These are phyloP conservation scores for Drosophila nr. medialis DNA, from an alignment of 2,888 invertebrate genomes.

Conservation along the genomic window DNA sequence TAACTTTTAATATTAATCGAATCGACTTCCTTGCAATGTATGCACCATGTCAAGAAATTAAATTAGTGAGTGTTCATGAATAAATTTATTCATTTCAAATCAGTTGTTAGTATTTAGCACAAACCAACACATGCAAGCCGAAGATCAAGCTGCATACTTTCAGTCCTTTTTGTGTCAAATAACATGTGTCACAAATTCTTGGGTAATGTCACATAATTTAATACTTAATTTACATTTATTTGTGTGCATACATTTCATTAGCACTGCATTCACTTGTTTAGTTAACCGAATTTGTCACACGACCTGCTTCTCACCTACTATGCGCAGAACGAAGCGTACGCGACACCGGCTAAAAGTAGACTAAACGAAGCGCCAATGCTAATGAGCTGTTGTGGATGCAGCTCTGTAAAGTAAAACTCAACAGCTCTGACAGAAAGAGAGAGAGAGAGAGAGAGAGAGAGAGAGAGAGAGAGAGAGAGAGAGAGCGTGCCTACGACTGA, in stretches of 20 bases:
- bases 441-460: slow-evolving; percentile 10
- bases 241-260: not conserved
- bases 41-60: not conserved
- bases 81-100: not conserved
- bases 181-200: not conserved
- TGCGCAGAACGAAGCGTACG: slow-evolving; percentile 62
- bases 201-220: slow-evolving; percentile 1
- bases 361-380: slow-evolving; percentile 61
- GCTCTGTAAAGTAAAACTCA: slow-evolving; percentile 22
- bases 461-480: slow-evolving; percentile 8
- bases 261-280: slow-evolving; percentile 30
- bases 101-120: not conserved
- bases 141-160: not conserved
- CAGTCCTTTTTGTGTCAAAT: not conserved
- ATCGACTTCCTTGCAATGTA: not conserved
- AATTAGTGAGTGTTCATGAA: not conserved
- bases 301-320: slow-evolving; percentile 20
- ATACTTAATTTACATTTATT: not conserved
- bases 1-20: not conserved
- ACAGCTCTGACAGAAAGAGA: slow-evolving; percentile 20
- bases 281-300: slow-evolving; percentile 21
- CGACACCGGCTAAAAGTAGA: slow-evolving; percentile 75
- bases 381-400: slow-evolving; percentile 50
- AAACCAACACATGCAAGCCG: not conserved
- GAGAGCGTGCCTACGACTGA: not conserved